Evolutionary conservation across 35 echinoderm and acorn worm genomes (phyloP), one percentile per base, ranked within the genome.

Genomic region (Heliocidaris tuberculata): DNA sequence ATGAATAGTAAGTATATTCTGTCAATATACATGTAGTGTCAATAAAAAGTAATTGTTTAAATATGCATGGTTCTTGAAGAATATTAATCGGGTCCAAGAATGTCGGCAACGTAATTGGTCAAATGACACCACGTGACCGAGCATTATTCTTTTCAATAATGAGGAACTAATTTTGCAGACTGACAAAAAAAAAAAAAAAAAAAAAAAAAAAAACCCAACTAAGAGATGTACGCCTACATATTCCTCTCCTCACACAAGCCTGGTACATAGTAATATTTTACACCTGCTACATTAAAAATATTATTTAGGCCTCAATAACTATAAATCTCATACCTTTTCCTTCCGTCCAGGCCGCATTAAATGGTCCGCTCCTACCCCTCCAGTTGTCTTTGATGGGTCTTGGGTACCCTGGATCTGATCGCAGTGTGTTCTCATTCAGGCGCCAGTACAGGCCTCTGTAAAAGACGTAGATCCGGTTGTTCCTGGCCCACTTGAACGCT

Each of bases 391-490:
- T 95, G 50, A 95, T 50, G 29, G 94, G 86, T 61, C 89, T 42
- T 10, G 94, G 94, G 50, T 95, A 95, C 13, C 94, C 88, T 19
- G 16, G 48, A 47, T 95, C 94, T 2, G 71, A 30, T 29, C 94
- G 86, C 30, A 61, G 30, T 2, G 87, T 90, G 16, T 95, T 59
- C 86, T 95, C 94, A 87, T 95, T 95, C 10, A 95, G 49, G 31
- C 94, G 86, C 94, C 94, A 95, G 59, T 95, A 95, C 29, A 54
- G 88, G 30, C 21, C 35, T 48, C 87, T 87, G 13, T 35, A 31
- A 48, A 95, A 95, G 29, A 95, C 31, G 94, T 90, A 95, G 50
- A 95, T 90, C 29, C 50, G 24, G 59, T 95, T 95, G 42, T 95
- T 95, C 29, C 90, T 92, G 8, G 48, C 90, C 90, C 90, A 92